These are phyloP conservation scores for Sprattus sprattus DNA, from an alignment of 2,113 vertebrate genomes.

Conservation along the genomic window DNA sequence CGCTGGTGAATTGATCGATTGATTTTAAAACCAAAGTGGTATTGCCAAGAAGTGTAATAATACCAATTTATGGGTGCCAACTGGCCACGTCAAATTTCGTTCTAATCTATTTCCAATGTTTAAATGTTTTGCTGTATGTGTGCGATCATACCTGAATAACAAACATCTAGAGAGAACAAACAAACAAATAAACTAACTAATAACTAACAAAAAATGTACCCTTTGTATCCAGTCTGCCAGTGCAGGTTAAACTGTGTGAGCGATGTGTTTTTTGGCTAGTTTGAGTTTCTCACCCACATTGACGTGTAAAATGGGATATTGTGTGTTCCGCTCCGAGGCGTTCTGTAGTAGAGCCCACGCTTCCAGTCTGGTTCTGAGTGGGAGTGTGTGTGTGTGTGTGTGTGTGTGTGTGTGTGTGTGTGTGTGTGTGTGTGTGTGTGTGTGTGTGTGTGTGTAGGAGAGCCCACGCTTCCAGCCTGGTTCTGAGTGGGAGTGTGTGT, in stretches of 20 bases:
- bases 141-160: not conserved
- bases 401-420: too few species aligned
- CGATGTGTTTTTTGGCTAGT: not conserved
- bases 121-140: not conserved
- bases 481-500: not conserved
- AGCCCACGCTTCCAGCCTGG: not conserved
- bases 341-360: conserved; percentile 10
- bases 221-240: not conserved
- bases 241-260: not conserved
- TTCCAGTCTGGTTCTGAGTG: not conserved
- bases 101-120: not conserved
- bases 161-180: not conserved
- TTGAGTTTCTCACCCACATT: not conserved
- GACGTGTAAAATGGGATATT: not conserved
- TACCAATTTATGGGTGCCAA: not conserved
- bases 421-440: not conserved
- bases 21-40: not conserved
- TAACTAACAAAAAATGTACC: not conserved
- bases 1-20: not conserved
- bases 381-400: conserved; percentile 23
- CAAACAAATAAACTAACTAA: not conserved
- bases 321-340: not conserved
- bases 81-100: not conserved
- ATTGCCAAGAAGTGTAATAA: not conserved
- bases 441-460: not conserved